Percentiles rank a stretch among this genome's conserved stretches.
These are phyloP conservation scores for Nipponia nippon DNA, from an alignment of 2,113 vertebrate species.

Conservation along the genomic window DNA sequence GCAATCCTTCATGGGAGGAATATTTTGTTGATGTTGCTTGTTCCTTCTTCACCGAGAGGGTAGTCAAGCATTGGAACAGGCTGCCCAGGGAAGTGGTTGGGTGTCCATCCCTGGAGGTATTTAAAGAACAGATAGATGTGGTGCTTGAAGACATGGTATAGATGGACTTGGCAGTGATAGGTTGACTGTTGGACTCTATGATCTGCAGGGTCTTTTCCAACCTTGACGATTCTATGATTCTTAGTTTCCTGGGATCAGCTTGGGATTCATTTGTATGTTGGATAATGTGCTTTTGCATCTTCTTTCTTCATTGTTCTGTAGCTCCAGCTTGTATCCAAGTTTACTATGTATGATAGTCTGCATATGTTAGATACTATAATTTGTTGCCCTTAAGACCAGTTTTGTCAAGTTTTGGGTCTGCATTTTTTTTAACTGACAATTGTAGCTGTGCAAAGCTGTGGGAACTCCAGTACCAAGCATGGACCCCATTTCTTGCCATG, in stretches of 20 bases:
- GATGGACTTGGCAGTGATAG: too few relatives aligned
- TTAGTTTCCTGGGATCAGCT: fast-evolving
- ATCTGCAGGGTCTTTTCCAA: too few relatives aligned
- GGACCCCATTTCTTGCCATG: too few relatives aligned
- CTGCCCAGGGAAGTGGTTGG: too few relatives aligned
- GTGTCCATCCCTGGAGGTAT: too few relatives aligned
- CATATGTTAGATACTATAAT: fast-evolving
- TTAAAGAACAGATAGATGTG: too few relatives aligned
- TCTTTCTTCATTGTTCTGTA: not conserved
- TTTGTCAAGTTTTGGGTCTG: not conserved
- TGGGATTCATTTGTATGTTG: not conserved
- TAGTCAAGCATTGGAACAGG: too few relatives aligned
- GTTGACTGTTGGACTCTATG: too few relatives aligned
- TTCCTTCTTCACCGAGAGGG: too few relatives aligned
- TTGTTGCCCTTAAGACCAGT: not conserved
- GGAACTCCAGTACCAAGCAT: not conserved
- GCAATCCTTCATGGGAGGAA: fast-evolving
- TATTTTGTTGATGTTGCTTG: not conserved
- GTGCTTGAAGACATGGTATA: too few relatives aligned
- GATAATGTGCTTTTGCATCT: not conserved
- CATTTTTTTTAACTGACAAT: fast-evolving
- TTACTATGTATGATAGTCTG: not conserved
- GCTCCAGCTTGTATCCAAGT: not conserved
- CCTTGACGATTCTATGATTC: too few relatives aligned
- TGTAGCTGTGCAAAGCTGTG: not conserved